Conservation (phyloP, 2,797 vertebrate genomes). For the Furcifer pardalis region DNA sequence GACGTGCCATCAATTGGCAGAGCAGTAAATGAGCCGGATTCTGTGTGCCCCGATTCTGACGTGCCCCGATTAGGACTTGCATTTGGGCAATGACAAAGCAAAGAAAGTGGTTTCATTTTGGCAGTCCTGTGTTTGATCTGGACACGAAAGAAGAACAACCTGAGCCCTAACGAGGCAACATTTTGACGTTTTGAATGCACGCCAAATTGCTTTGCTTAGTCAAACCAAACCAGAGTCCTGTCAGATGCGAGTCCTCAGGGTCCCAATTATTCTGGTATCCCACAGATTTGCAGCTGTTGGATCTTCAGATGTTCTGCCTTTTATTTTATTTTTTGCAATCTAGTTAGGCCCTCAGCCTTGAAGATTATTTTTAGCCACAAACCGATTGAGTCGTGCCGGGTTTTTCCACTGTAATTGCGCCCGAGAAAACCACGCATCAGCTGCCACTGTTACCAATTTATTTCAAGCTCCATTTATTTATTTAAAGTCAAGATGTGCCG, state of each 20-base stretch:
- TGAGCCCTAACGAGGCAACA: too few species aligned
- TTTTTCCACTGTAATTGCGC: not conserved
- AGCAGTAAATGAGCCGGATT: too few species aligned
- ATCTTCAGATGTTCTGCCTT: not conserved
- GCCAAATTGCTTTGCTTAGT: not conserved
- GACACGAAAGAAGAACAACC: too few species aligned
- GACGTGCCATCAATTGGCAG: too few species aligned
- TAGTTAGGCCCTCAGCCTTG: not conserved
- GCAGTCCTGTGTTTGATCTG: too few species aligned
- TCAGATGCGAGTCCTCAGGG: too few species aligned
- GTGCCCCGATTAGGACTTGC: too few species aligned
- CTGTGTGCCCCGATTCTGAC: too few species aligned
- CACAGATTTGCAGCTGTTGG: not conserved
- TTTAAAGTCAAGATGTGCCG: not conserved
- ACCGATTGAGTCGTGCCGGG: not conserved
- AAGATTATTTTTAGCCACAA: not conserved
- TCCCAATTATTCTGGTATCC: not conserved
- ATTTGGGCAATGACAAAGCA: too few species aligned
- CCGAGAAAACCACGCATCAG: not conserved
- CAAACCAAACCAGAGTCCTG: not conserved
- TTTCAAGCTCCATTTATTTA: too few species aligned
- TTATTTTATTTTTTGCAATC: too few species aligned
- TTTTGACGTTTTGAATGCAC: not conserved
- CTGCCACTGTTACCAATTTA: not conserved
- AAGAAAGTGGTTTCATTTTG: too few species aligned